phyloP scores from a whole-genome alignment of 64 coral and sea anemone genomes.

The Orbicella faveolata region DNA sequence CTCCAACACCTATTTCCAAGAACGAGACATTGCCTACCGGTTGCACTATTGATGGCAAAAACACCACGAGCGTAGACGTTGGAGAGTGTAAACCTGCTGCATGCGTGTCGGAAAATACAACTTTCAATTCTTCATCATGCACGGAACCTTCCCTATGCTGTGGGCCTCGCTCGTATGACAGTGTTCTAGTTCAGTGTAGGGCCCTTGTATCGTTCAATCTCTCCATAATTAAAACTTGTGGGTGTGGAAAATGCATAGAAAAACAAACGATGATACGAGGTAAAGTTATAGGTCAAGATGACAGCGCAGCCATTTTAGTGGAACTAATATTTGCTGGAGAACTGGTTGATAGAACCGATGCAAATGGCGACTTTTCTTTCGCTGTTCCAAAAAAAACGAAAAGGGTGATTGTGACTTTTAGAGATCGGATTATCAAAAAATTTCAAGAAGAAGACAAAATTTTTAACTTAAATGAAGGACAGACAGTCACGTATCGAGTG shows the following conservation, averaged over 20 bases:
- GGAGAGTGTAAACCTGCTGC: not conserved
- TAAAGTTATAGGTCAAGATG: not conserved
- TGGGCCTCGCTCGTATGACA: not conserved
- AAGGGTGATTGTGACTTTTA: slow-evolving; percentile 5
- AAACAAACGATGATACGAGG: not conserved
- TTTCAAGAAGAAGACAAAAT: slow-evolving; percentile 3
- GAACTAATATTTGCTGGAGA: not conserved
- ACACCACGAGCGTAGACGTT: slow-evolving; percentile 1
- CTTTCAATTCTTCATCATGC: not conserved
- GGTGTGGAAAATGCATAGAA: too few relatives aligned
- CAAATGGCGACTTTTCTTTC: slow-evolving; percentile 1
- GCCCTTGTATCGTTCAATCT: too few relatives aligned
- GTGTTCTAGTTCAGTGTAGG: not conserved
- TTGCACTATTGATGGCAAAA: not conserved
- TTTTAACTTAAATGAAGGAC: not conserved
- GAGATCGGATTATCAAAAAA: not conserved
- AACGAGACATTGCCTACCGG: not conserved
- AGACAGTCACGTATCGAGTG: not conserved
- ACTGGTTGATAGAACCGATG: not conserved
- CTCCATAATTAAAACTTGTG: too few relatives aligned
- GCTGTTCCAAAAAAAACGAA: not conserved
- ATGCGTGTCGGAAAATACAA: not conserved
- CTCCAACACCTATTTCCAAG: not conserved
- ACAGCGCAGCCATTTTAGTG: not conserved
- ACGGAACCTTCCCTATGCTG: not conserved